Base-by-base conservation (phyloP, 2,888 invertebrate species). In the Ochropleura plecta region DNA sequence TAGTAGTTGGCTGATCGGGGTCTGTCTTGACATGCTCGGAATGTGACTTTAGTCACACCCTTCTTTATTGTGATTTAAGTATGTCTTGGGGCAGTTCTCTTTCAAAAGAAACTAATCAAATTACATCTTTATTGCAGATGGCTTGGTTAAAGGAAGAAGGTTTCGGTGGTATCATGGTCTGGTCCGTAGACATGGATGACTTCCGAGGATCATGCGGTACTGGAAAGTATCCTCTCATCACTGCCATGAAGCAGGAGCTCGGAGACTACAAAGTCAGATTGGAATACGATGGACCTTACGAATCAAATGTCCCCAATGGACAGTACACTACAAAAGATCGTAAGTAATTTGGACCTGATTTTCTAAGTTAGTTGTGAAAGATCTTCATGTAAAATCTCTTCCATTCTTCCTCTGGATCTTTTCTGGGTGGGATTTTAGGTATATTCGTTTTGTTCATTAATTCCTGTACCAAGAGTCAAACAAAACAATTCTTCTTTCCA, bases 131-230 rank as follows among this genome's bases (percentile, higher is more conserved):
- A 62, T 77, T 88, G 84, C 91, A 99, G 99, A 98, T 98, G 97
- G 98, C 98, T 76, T 99, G 99, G 99, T 96, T 99, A 77, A 99
- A 98, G 92, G 98, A 99, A 91, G 98, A 98, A 97, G 99, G 98
- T 46, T 99, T 99, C 84, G 99, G 99, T 59, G 99, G 99, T 40
- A 98, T 99, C 74, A 99, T 99, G 99, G 98, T 99, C 68, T 99
- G 99, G 99, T 99, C 99, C 0, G 97, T 99, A 46, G 99, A 99
- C 90, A 98, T 99, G 98, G 99, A 99, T 90, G 99, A 99, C 94
- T 99, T 99, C 96, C 97, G 97, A 82, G 99, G 99, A 14, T 97
- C 98, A 14, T 99, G 99, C 90, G 99, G 99, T 14, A 98, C 98
- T 71, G 98, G 98, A 62, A 99, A 98, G 91, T 99, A 98, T 93